These are phyloP conservation scores for Anolis sagrei DNA, from an alignment of 2,113 vertebrate genomes.

Conservation along the genomic window DNA sequence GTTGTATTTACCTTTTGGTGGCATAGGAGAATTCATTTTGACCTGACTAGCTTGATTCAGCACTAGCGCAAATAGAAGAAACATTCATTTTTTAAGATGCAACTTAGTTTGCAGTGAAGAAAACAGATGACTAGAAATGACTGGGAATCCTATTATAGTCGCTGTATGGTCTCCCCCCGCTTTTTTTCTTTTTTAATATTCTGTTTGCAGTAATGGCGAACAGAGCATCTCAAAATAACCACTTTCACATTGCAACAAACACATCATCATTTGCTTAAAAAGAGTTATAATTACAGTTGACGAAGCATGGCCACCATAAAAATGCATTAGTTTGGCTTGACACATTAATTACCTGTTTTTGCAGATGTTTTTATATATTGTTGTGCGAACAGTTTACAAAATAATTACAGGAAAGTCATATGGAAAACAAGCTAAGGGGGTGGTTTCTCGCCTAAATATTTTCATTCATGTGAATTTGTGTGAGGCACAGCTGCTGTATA, in stretches of 20 bases:
- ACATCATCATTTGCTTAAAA: constrained; percentile 94
- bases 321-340: constrained; percentile 94
- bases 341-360: constrained; percentile 96
- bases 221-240: constrained; percentile 88
- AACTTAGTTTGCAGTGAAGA: constrained; percentile 67
- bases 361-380: constrained; percentile 96
- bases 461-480: constrained; percentile 89
- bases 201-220: constrained; percentile 84
- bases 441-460: constrained; percentile 89
- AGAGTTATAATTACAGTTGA: constrained; percentile 94
- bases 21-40: constrained; percentile 61
- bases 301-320: constrained; percentile 91
- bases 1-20: constrained; percentile 44
- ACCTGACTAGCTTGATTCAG: constrained; percentile 41
- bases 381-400: constrained; percentile 93
- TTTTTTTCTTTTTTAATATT: constrained; percentile 64
- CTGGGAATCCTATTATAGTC: constrained; percentile 71
- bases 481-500: constrained; percentile 84
- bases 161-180: constrained; percentile 63
- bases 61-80: constrained; percentile 16
- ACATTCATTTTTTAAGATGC: constrained; percentile 63
- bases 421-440: constrained; percentile 94
- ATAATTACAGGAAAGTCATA: constrained; percentile 93
- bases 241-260: constrained; percentile 88
- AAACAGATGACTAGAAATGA: constrained; percentile 53